Evolutionary conservation across 2,888 invertebrate genomes (phyloP), one percentile per base, ranked within the genome.

Genomic region (Spodoptera exigua): DNA sequence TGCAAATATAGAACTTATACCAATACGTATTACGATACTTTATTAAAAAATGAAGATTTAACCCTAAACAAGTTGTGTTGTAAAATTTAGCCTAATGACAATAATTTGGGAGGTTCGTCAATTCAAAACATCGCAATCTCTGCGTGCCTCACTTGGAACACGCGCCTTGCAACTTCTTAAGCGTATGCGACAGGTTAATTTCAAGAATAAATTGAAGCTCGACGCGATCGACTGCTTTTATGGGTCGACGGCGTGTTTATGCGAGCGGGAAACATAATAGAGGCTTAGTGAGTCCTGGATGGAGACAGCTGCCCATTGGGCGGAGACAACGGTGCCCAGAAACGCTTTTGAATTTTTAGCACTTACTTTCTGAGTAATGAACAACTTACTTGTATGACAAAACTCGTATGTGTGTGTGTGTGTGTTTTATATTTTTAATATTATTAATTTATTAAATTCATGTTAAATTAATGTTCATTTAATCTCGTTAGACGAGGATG

Each of bases 151-250:
- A 84, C 87, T 89, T 86, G 81, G 84, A 81, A 82, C 82, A 73
- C 67, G 64, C 58, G 75, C 56, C 67, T 57, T 43, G 61, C 59
- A 55, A 67, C 44, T 65, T 65, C 79, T 86, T 90, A 89, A 91
- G 87, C 88, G 86, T 85, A 83, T 82, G 84, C 87, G 91, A 93
- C 93, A 91, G 90, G 91, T 92, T 92, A 91, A 92, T 93, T 93
- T 83, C 86, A 89, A 89, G 88, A 91, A 91, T 91, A 92, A 93
- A 91, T 92, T 91, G 91, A 88, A 87, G 86, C 82, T 82, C 78
- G 78, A 75, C 75, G 80, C 81, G 76, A 79, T 82, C 79, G 82
- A 74, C 80, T 76, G 70, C 84, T 86, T 87, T 88, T 89, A 88
- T 86, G 86, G 84, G 79, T 81, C 70, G 82, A 81, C 80, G 80